Base-by-base conservation (phyloP, 2,797 vertebrate genomes). In the Muscicapa comitata region DNA sequence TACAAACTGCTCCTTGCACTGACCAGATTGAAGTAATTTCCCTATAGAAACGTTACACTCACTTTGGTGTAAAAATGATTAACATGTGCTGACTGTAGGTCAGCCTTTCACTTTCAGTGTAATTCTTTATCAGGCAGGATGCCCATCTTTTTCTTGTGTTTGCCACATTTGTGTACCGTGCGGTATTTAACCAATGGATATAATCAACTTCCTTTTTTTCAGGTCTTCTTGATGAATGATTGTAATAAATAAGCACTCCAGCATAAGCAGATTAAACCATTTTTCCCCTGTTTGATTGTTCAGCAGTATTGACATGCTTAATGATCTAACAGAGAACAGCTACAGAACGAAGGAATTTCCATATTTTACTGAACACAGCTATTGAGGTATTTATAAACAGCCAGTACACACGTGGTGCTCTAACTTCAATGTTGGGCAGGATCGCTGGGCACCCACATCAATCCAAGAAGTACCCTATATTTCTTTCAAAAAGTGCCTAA, bases 21-120 rank as follows among this genome's bases (percentile, higher is more conserved):
- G 98, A 99, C 98, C 98, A 97, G 98, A 98, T 98, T 98, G 97
- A 98, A 98, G 98, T 98, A 98, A 98, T 98, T 98, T 98, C 98
- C 98, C 98, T 98, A 98, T 98, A 98, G 98, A 98, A 98, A 98
- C 97, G 97, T 98, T 98, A 98, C 97, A 98, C 98, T 98, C 98
- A 98, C 98, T 98, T 98, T 98, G 98, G 98, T 97, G 98, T 98
- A 98, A 98, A 99, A 99, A 98, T 98, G 98, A 99, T 99, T 99
- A 98, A 98, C 98, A 98, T 98, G 97, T 98, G 94, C 98, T 96
- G 97, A 98, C 97, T 98, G 97, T 88, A 97, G 98, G 98, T 98
- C 98, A 98, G 97, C 95, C 94, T 97, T 98, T 98, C 98, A 98
- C 97, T 97, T 94, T 94, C 96, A 95, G 96, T 90, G 93, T 97